phyloP scores from a whole-genome alignment of 2,797 vertebrate species.

The Dermochelys coriacea region DNA sequence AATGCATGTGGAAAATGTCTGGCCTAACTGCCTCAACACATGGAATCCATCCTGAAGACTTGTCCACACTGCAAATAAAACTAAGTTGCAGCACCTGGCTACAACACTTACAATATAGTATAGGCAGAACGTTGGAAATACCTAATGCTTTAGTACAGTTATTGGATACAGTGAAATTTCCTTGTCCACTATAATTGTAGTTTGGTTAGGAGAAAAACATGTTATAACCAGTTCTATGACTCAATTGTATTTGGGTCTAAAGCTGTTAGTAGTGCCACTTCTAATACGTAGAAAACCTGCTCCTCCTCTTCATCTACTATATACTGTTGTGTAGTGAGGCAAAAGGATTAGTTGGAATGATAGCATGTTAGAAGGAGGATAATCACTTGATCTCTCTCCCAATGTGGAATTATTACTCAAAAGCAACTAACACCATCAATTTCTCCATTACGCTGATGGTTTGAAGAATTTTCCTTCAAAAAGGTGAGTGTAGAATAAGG shows the following conservation, averaged over 20 bases:
- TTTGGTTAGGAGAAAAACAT: too few species aligned
- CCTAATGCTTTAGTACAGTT: not conserved
- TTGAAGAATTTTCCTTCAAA: not conserved
- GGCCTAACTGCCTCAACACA: not conserved
- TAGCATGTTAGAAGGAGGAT: too few species aligned
- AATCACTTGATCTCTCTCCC: too few species aligned
- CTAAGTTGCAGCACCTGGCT: not conserved
- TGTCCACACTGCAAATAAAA: not conserved
- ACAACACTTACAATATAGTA: not conserved
- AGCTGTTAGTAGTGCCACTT: too few species aligned
- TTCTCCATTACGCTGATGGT: not conserved
- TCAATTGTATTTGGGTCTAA: too few species aligned
- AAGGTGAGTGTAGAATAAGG: not conserved
- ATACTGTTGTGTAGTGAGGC: too few species aligned
- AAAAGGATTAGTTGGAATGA: too few species aligned
- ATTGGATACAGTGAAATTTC: not conserved
- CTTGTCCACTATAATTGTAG: too few species aligned
- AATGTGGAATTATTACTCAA: not conserved
- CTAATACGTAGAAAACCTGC: too few species aligned
- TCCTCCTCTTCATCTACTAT: too few species aligned
- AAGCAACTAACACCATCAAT: not conserved
- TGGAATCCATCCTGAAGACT: not conserved
- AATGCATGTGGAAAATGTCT: not conserved
- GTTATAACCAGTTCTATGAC: too few species aligned
- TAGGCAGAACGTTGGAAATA: not conserved